These are phyloP conservation scores for Marcusenius ussheri DNA, from an alignment of 2,113 vertebrate genomes.

Conservation along the genomic window DNA sequence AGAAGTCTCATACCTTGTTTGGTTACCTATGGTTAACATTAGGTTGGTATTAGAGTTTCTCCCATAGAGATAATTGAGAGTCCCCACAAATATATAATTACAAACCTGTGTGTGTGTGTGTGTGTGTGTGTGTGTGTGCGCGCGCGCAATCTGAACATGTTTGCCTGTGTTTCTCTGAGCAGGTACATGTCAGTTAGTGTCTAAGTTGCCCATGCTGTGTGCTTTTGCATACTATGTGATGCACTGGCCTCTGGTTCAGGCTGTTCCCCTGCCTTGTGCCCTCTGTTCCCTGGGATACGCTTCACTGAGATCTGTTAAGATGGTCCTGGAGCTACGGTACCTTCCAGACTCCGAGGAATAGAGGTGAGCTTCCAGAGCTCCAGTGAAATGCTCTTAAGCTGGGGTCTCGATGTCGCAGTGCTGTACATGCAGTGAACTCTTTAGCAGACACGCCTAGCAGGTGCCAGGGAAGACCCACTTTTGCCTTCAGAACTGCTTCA, in stretches of 20 bases:
- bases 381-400: not conserved
- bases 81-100: not conserved
- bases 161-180: not conserved
- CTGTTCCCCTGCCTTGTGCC: not conserved
- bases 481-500: not conserved
- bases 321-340: not conserved
- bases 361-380: not conserved
- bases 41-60: not conserved
- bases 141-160: not conserved
- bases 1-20: not conserved
- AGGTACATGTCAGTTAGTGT: not conserved
- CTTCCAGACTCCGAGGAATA: not conserved
- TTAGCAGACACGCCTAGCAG: not conserved
- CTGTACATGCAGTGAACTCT: not conserved
- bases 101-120: not conserved
- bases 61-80: not conserved
- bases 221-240: not conserved
- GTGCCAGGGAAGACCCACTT: not conserved
- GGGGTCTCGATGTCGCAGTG: not conserved
- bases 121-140: not conserved
- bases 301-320: not conserved
- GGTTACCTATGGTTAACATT: not conserved
- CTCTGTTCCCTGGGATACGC: not conserved
- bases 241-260: not conserved
- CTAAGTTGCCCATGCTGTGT: not conserved